phyloP scores from a whole-genome alignment of 2,888 invertebrate genomes.

The Coelinius sp. region DNA sequence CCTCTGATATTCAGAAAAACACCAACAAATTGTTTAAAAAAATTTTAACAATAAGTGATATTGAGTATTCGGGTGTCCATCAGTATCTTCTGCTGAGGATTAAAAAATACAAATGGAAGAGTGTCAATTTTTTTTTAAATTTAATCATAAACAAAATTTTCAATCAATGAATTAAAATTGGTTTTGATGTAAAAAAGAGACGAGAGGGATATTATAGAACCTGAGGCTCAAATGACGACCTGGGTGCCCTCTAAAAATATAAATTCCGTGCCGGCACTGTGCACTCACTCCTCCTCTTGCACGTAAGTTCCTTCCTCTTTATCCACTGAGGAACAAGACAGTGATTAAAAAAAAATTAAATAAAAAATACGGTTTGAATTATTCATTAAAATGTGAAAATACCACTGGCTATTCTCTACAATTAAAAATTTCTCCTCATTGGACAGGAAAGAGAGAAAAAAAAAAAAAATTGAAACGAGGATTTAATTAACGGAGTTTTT shows the following conservation, averaged over 20 bases:
- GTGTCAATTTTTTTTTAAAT: not conserved
- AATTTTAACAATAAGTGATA: not conserved
- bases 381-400: not conserved
- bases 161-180: slow-evolving; percentile 16
- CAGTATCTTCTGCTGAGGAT: not conserved
- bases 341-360: too few relatives aligned
- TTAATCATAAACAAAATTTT: not conserved
- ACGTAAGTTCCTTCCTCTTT: slow-evolving; percentile 25
- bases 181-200: slow-evolving; percentile 9
- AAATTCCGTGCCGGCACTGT: slow-evolving; percentile 64
- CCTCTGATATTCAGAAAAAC: slow-evolving; percentile 14
- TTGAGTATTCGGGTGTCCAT: not conserved
- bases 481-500: not conserved
- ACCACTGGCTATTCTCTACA: not conserved
- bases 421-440: not conserved
- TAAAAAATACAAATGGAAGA: not conserved
- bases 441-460: not conserved
- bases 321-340: slow-evolving; percentile 7
- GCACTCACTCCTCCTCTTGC: slow-evolving; percentile 31
- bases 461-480: not conserved
- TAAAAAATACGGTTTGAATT: not conserved
- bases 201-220: slow-evolving; percentile 35
- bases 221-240: slow-evolving; percentile 53
- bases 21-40: slow-evolving; percentile 3
- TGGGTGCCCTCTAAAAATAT: slow-evolving; percentile 70